Percentiles rank a stretch among this genome's conserved stretches.
Evolutionary conservation across 2,113 vertebrate genomes (phyloP).

Genomic region (Apteryx owenii): DNA sequence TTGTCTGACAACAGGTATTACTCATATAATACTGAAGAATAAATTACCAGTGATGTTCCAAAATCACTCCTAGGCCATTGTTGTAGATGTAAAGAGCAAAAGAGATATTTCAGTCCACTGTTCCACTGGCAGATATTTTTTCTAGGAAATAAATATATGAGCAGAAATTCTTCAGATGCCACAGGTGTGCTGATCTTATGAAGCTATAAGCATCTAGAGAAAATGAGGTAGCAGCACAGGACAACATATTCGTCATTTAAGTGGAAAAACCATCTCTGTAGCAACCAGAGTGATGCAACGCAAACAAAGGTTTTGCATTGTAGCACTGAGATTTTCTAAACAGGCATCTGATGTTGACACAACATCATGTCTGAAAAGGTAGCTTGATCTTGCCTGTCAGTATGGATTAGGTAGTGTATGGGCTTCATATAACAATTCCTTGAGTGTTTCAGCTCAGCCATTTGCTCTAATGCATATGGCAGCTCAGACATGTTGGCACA

Average conservation of each 20-base stretch:
- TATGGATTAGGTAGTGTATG: neutral
- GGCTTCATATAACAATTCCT: neutral
- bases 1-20: neutral
- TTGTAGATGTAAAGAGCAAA: neutral
- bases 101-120: neutral
- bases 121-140: neutral
- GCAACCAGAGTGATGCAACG: neutral
- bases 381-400: neutral
- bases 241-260: neutral
- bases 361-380: neutral
- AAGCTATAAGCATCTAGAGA: neutral
- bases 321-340: neutral
- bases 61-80: neutral
- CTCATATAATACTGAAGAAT: neutral
- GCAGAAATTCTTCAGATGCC: constrained; percentile 8
- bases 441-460: neutral
- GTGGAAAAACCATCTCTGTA: neutral
- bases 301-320: neutral
- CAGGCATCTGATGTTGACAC: neutral
- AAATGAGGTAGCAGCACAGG: neutral
- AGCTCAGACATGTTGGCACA: neutral
- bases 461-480: neutral
- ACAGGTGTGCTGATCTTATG: neutral
- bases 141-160: neutral
- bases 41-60: neutral